A percentile compares a stretch with the other conserved stretches of the same genome.
phyloP scores from a whole-genome alignment of 2,113 vertebrate genomes.

The Physeter macrocephalus region DNA sequence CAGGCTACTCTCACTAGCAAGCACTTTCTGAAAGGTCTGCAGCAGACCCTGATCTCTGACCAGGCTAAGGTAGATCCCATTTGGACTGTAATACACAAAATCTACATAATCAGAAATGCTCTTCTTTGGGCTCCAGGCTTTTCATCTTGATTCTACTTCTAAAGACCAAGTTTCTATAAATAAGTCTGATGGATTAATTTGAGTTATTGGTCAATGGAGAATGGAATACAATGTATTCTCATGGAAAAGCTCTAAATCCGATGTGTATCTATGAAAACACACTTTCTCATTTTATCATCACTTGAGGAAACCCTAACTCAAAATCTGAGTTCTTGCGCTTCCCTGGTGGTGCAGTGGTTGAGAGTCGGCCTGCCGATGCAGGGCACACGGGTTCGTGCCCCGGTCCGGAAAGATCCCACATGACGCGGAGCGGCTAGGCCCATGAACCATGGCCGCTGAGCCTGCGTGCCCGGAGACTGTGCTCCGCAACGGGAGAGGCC shows the following conservation, averaged over 20 bases:
- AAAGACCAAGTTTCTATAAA: constrained; percentile 4
- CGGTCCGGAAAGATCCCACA: too few relatives aligned
- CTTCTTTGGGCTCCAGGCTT: neutral
- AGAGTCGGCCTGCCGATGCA: too few relatives aligned
- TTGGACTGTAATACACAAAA: neutral
- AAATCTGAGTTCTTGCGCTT: neutral
- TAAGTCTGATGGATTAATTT: neutral
- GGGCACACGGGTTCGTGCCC: too few relatives aligned
- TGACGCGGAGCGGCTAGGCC: too few relatives aligned
- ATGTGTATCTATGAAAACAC: neutral
- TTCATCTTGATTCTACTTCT: neutral
- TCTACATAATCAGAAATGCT: neutral
- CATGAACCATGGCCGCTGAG: too few relatives aligned
- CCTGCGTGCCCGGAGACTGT: too few relatives aligned
- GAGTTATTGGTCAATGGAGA: neutral
- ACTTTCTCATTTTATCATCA: neutral
- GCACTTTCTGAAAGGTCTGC: neutral
- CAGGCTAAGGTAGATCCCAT: neutral
- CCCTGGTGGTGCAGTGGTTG: too few relatives aligned
- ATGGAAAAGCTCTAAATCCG: neutral
- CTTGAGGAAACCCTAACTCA: neutral
- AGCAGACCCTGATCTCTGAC: neutral
- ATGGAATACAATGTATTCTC: neutral
- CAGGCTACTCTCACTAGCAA: neutral
- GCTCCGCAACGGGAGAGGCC: too few relatives aligned